Base-by-base conservation (phyloP, 2,113 vertebrate species). In the Circaetus gallicus region DNA sequence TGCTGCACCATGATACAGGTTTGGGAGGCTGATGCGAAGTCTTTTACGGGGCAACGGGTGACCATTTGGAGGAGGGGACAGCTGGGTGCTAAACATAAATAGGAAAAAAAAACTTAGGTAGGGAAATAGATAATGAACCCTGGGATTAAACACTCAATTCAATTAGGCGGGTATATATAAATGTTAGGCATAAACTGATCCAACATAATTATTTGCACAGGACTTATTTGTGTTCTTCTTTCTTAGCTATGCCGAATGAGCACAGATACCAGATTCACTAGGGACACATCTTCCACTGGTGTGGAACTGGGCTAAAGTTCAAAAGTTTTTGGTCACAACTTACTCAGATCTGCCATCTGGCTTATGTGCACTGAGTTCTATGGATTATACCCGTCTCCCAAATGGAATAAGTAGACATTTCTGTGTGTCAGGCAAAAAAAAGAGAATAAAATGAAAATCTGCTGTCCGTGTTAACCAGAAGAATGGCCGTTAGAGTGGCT, bases 61-160 rank as follows among this genome's bases (percentile, higher is more conserved):
- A 96, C 97, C 96, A 96, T 98, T 98, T 97, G 93, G 97, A 98
- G 96, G 95, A 95, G 89, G 92, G 97, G 98, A 98, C 97, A 98
- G 98, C 97, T 98, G 98, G 97, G 98, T 98, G 98, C 98, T 98
- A 98, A 98, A 97, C 93, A 88, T 97, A 98, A 98, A 97, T 76
- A 97, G 93, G 93, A 59, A 96, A 96, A 97, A 96, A 96, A 96
- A 94, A 50, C 40, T 97, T 96, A 94, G 96, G 97, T 77, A 96
- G 98, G 97, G 98, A 98, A 97, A 98, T 91, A 97, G 97, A 97
- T 98, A 98, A 98, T 97, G 98, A 98, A 98, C 97, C 97, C 95
- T 94, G 98, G 98, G 98, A 98, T 98, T 97, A 98, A 96, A 96
- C 91, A 96, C 97, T 98, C 98, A 79, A 97, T 98, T 98, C 98